Conservation (phyloP, 2,113 vertebrate genomes). For the Pterocles orientalis region DNA sequence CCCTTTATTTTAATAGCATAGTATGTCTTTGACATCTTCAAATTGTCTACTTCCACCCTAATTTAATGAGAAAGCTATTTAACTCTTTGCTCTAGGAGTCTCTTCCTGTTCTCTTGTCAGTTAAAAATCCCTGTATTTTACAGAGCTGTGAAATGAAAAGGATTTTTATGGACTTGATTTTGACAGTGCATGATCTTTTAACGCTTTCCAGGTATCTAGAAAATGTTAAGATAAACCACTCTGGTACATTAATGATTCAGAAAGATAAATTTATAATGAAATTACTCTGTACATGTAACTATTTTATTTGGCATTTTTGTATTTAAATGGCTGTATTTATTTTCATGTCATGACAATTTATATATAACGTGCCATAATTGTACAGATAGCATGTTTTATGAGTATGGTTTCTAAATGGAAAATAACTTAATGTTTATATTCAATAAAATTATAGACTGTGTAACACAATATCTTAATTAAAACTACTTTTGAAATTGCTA, state of each 20-base stretch:
- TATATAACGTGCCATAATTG: slow-evolving; percentile 74
- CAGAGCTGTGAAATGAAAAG: slow-evolving; percentile 75
- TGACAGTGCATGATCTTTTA: slow-evolving; percentile 67
- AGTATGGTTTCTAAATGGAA: slow-evolving; percentile 76
- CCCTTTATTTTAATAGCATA: neutral
- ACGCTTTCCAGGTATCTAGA: slow-evolving; percentile 41
- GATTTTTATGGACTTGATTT: slow-evolving; percentile 73
- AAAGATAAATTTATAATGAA: slow-evolving; percentile 66
- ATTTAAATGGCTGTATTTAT: slow-evolving; percentile 92
- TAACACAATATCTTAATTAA: slow-evolving; percentile 45
- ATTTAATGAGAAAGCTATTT: slow-evolving; percentile 12
- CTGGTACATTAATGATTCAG: slow-evolving; percentile 65
- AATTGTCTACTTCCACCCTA: neutral
- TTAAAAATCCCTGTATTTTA: slow-evolving; percentile 69
- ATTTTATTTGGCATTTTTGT: slow-evolving; percentile 84
- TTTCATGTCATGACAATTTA: slow-evolving; percentile 82
- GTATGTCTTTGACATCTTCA: neutral
- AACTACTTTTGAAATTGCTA: slow-evolving; percentile 53
- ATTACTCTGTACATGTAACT: slow-evolving; percentile 64
- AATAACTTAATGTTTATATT: slow-evolving; percentile 83
- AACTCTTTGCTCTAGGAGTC: slow-evolving; percentile 27
- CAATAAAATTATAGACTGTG: slow-evolving; percentile 77
- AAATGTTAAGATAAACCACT: slow-evolving; percentile 66
- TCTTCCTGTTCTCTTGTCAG: slow-evolving; percentile 39
- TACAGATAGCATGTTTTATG: slow-evolving; percentile 76